phyloP scores from a whole-genome alignment of 2,888 invertebrate genomes.

The Sisyra nigra region DNA sequence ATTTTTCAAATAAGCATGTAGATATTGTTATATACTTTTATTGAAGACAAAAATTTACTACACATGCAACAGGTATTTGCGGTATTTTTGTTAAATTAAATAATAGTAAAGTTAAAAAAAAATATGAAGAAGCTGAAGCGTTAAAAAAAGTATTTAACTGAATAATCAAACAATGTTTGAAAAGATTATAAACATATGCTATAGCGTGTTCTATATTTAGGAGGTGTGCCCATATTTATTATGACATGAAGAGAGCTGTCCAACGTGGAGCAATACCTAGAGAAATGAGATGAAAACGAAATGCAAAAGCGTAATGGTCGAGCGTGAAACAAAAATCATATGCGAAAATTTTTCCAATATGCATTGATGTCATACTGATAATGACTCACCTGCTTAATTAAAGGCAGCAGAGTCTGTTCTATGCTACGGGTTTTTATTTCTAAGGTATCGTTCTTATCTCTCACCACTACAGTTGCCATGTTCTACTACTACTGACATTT shows the following conservation, averaged over 20 bases:
- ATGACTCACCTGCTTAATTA: constrained; percentile 77
- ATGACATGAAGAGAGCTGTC: constrained; percentile 2
- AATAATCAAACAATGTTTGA: not conserved
- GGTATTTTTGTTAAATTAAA: not conserved
- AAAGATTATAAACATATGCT: constrained; percentile 4
- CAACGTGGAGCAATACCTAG: not conserved
- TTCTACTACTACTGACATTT: constrained; percentile 20
- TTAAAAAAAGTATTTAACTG: not conserved
- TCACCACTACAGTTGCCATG: constrained; percentile 37
- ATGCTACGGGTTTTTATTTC: constrained; percentile 89
- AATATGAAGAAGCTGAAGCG: not conserved
- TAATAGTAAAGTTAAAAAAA: not conserved
- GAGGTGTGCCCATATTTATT: constrained; percentile 3
- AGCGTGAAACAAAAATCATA: no score
- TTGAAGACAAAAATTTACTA: no score
- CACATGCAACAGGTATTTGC: no score
- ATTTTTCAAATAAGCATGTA: no score
- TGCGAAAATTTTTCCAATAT: no score
- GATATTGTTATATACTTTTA: no score
- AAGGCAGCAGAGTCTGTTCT: constrained; percentile 83
- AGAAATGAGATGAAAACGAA: no score
- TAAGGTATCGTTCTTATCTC: constrained; percentile 39
- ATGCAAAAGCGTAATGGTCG: no score
- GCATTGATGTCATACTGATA: no score
- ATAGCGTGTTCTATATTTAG: constrained; percentile 2